Base-by-base conservation (phyloP, 2,888 invertebrate genomes). In the Ornithoptera alexandrae region DNA sequence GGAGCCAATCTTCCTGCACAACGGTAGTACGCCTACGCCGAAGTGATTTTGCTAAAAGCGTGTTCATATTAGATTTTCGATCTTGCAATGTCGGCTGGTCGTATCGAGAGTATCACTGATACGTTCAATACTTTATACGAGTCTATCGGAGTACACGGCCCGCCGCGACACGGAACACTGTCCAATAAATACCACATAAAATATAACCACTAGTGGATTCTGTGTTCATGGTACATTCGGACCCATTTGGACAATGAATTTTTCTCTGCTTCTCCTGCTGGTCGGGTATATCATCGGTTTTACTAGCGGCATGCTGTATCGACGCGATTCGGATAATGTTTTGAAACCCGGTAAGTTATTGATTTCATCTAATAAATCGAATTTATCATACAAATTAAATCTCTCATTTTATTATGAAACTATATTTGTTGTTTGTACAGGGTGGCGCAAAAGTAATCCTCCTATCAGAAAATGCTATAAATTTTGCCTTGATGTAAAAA, bases 11-110 rank as follows among this genome's bases (percentile, higher is more conserved):
- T 75, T 73, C 73, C 67, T 72, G 72, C 65, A 72, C 85, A 84
- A 83, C 83, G 59, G 67, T 81, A 84, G 75, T 50, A 79, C 80
- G 80, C 84, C 85, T 79, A 78, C 83, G 81, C 75, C 77, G 79
- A 75, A 79, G 78, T 80, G 83, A 87, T 87, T 89, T 88, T 83
- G 82, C 90, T 88, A 85, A 88, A 90, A 88, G 79, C 84, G 89
- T 89, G 91, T 91, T 90, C 90, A 91, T 91, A 90, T 91, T 91
- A 90, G 89, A 90, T 90, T 89, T 87, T 84, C 87, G 84, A 87
- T 84, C 84, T 83, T 81, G 83, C 87, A 86, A 87, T 85, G 86
- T 81, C 86, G 83, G 75, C 78, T 78, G 81, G 84, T 85, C 83
- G 86, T 85, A 88, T 84, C 83, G 84, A 86, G 87, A 87, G 85